These are phyloP conservation scores for Heliconius congener DNA, from an alignment of 1,140 invertebrate genomes.

Conservation along the genomic window DNA sequence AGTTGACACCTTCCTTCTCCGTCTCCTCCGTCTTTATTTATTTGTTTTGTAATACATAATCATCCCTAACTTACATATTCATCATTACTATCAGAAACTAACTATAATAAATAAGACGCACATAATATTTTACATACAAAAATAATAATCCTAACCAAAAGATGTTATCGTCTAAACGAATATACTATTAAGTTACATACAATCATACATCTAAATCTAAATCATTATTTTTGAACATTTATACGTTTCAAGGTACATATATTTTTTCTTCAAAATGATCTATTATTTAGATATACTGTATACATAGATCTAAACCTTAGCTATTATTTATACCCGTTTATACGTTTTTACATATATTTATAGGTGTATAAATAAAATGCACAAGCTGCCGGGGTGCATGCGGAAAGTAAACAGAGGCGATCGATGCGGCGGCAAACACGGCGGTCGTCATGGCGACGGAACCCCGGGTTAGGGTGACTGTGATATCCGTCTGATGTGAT, in stretches of 20 bases:
- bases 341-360: background rate
- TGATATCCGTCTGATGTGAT: background rate
- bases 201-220: background rate
- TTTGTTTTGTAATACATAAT: too few relatives aligned
- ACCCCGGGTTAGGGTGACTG: conserved; percentile 20
- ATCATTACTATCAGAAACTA: too few relatives aligned
- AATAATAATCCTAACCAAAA: too few relatives aligned
- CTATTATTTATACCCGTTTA: background rate
- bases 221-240: background rate
- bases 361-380: conserved; percentile 24
- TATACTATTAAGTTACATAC: too few relatives aligned
- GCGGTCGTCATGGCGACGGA: conserved; percentile 71
- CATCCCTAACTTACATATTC: too few relatives aligned
- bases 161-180: too few relatives aligned
- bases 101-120: too few relatives aligned
- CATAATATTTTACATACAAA: too few relatives aligned
- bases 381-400: conserved; percentile 46
- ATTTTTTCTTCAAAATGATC: background rate
- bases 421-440: conserved; percentile 78
- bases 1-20: too few relatives aligned
- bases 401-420: conserved; percentile 69
- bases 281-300: background rate
- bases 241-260: background rate
- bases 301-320: background rate
- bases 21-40: too few relatives aligned